Evolutionary conservation across 2,888 invertebrate genomes (phyloP), one percentile per base, ranked within the genome.

Genomic region (Bellardia pandia): DNA sequence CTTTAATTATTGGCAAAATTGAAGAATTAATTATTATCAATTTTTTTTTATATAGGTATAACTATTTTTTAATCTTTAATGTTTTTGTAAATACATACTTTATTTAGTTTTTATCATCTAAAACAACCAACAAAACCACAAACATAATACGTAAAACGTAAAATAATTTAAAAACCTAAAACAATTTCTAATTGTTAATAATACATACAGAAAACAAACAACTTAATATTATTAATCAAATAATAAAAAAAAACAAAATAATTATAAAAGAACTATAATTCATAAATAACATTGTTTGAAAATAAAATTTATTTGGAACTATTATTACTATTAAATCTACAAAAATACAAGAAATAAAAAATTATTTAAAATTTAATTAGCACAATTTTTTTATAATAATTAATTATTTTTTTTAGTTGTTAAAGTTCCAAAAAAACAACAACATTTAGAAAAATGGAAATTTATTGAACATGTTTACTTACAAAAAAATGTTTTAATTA

Each of bases 281-380:
- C 42, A 48, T 30, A 68, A 71, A 72, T 77, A 77, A 66, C 33
- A 79, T 60, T 58, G 42, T 81, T 82, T 74, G 37, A 45, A 82
- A 82, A 53, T 23, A 33, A 69, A 62, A 77, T 56, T 69, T 42
- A 71, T 71, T 76, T 83, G 83, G 76, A 76, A 45, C 9, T 60
- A 74, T 69, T 76, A 69, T 42, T 53, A 42, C 14, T 76, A 82
- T 80, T 62, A 71, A 0, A 82, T 68, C 68, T 37, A 68, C 7
- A 33, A 48, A 66, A 51, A 14, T 42, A 60, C 33, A 75, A 68
- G 48, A 75, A 45, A n/a, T 45, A 56, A 42, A 77, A 81, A 78
- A 77, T 86, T 74, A 62, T 62, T 75, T 83, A 76, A 79, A 85
- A 79, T 85, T 81, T 81, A 86, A 86, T 83, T 86, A 86, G 86